These are phyloP conservation scores for Selenia dentaria DNA, from an alignment of 2,888 invertebrate species.

Conservation along the genomic window DNA sequence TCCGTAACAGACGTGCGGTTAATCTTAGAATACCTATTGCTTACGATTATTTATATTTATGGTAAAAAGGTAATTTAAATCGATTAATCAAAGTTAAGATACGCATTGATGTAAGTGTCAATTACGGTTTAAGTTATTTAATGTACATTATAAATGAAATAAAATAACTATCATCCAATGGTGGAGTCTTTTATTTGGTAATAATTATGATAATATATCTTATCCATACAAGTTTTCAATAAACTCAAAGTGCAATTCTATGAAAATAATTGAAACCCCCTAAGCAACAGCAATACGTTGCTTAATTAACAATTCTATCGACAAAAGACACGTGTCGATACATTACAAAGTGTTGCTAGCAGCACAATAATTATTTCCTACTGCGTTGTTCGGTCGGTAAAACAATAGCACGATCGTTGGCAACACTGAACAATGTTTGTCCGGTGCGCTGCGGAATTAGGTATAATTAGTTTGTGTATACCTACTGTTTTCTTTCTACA, in stretches of 20 bases:
- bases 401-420: constrained; percentile 60
- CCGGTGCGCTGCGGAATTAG: constrained; percentile 42
- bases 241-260: constrained; percentile 9
- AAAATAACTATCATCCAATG: too few species aligned
- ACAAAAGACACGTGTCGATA: constrained; percentile 58
- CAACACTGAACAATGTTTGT: constrained; percentile 66
- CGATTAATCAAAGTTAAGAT: too few species aligned
- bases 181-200: too few species aligned
- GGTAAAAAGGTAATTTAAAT: too few species aligned
- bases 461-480: constrained; percentile 34
- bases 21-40: too few species aligned
- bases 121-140: too few species aligned
- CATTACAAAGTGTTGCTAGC: constrained; percentile 71
- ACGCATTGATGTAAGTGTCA: too few species aligned
- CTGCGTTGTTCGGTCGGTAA: constrained; percentile 52
- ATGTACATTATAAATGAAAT: too few species aligned
- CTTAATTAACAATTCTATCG: constrained; percentile 19
- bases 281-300: constrained; percentile 16
- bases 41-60: too few species aligned
- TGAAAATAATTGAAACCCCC: constrained; percentile 13
- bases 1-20: constrained; percentile 10
- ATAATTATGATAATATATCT: too few species aligned
- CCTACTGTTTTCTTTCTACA: constrained; percentile 20
- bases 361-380: constrained; percentile 79
- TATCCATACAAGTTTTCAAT: background rate